These are phyloP conservation scores for Pterocles orientalis DNA, from an alignment of 2,113 vertebrate genomes.

Conservation along the genomic window DNA sequence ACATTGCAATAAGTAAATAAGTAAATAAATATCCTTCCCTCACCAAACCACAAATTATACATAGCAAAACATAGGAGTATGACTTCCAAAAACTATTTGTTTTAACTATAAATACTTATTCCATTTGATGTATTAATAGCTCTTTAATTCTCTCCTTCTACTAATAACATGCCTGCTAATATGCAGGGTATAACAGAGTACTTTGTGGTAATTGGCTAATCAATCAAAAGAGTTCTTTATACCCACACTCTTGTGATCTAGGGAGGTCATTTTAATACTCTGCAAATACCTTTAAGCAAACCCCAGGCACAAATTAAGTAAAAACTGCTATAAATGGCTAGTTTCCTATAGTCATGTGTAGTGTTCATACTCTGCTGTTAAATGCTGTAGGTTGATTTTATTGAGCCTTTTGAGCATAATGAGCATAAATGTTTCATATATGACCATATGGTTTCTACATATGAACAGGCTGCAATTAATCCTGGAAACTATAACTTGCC, in stretches of 20 bases:
- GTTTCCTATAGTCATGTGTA: background rate
- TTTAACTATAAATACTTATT: background rate
- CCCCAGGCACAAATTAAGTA: background rate
- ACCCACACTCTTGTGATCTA: background rate
- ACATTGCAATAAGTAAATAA: background rate
- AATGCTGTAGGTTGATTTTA: background rate
- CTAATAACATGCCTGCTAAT: constrained; percentile 39
- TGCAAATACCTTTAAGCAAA: constrained; percentile 43
- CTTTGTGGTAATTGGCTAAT: constrained; percentile 62
- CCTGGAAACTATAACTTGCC: background rate
- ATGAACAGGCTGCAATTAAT: background rate
- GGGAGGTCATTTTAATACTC: constrained; percentile 60
- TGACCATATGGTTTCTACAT: background rate
- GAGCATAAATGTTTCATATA: constrained; percentile 1
- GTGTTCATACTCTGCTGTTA: constrained; percentile 8
- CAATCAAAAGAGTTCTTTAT: constrained; percentile 60
- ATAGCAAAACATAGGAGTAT: background rate
- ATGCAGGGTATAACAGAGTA: constrained; percentile 17
- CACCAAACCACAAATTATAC: background rate
- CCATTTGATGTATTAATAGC: constrained; percentile 8
- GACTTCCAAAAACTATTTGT: background rate
- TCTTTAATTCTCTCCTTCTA: background rate
- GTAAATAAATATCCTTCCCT: background rate
- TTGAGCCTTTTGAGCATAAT: background rate
- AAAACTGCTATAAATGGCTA: background rate